Conservation (phyloP, 2,113 vertebrate genomes). For the Heterocephalus glaber region DNA sequence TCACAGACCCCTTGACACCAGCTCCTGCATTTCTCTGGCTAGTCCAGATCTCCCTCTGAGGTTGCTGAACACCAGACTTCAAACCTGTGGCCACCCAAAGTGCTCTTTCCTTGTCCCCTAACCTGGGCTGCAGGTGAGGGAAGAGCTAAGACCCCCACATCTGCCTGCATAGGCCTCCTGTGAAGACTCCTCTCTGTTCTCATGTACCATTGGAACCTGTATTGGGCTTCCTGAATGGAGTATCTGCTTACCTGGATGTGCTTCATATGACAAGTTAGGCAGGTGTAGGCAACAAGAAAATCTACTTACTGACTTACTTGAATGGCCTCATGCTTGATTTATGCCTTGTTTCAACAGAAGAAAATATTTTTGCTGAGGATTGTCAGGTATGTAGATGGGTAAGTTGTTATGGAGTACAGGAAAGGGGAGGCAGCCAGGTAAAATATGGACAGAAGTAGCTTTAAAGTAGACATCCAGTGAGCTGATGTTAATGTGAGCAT, state of each 20-base stretch:
- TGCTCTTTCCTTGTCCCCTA: not conserved
- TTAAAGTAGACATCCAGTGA: rapidly evolving
- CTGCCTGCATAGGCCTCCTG: too few species aligned
- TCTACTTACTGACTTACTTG: rapidly evolving
- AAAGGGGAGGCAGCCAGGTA: rapidly evolving
- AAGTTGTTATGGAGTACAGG: rapidly evolving
- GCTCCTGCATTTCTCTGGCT: not conserved
- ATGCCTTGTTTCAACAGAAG: rapidly evolving
- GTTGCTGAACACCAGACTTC: rapidly evolving
- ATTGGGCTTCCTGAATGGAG: rapidly evolving
- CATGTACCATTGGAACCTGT: rapidly evolving
- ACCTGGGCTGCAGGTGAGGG: rapidly evolving
- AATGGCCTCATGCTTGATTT: rapidly evolving
- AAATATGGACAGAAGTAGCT: not conserved
- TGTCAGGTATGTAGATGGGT: rapidly evolving
- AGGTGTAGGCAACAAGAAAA: rapidly evolving
- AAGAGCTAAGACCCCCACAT: rapidly evolving
- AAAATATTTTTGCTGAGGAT: not conserved
- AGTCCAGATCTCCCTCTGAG: too few species aligned
- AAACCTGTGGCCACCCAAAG: not conserved
- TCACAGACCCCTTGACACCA: rapidly evolving
- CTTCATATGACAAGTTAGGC: rapidly evolving
- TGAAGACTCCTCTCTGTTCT: rapidly evolving
- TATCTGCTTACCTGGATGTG: rapidly evolving
- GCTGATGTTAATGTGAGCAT: rapidly evolving